Base-by-base conservation (phyloP, 64 coral and sea anemone genomes). In the Porites australiensis region DNA sequence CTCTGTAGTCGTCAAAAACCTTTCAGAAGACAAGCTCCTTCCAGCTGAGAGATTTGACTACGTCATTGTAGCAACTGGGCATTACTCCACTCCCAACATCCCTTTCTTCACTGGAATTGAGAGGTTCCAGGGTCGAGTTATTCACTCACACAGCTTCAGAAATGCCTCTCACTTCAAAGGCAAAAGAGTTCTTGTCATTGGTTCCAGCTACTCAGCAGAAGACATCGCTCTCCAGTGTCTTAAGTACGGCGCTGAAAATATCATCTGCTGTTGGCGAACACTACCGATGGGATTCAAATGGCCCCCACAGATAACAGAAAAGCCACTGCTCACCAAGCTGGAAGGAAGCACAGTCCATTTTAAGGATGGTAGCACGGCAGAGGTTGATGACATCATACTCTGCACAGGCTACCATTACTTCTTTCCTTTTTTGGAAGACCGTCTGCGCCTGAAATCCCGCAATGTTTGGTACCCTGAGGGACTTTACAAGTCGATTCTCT, bases 271-370 rank as follows among this genome's bases (percentile, higher is more conserved):
- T 9, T 92, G 64, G 66, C 19, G 44, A 63, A 76, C 54, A 2
- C 72, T 22, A 45, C 86, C 92, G 0, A 94, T 94, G 92, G 86
- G 86, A 5, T 94, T 94, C 77, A 88, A 82, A 48, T 94, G 86
- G 77, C 92, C 92, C 0, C 19, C 66, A 50, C 22, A 89, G 84
- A 82, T 94, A 4, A 45, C 76, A 59, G 92, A 94, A 20, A 88
- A 66, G 16, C 86, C 92, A 18, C 77, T 94, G 0, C 18, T 94
- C 8, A 72, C 77, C 13, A 94, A 68, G 76, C 72, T 89, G 15
- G 77, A 94, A 53, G 92, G 92, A 2, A 83, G 52, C 22, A 94
- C 86, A 4, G 78, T 89, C n/a, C 77, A 89, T 18, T 94, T 94
- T 46, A 89, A 64, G 53, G 86, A 94, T 74, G 92, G 92, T 18